Evolutionary conservation across 2,888 invertebrate species (phyloP), one percentile per base, ranked within the genome.

Genomic region (Caenorhabditis sinica): DNA sequence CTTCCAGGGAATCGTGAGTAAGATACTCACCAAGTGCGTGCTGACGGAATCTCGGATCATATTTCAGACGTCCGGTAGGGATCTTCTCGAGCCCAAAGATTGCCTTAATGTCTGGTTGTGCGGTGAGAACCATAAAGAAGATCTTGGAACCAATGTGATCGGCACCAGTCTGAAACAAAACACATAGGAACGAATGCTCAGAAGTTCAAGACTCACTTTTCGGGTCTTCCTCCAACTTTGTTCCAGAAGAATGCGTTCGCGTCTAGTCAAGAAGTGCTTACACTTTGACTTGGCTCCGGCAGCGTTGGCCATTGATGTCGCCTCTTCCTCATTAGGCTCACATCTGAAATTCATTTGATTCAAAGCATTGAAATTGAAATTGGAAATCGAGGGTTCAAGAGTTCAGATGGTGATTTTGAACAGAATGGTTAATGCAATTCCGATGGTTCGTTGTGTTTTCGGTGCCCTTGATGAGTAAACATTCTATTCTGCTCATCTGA

Each of bases 61-160:
- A 92, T 79, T 90, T 89, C 51, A 92, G 84, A 9, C 91, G 87
- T 53, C 91, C 90, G 61, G 86, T 88, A 0, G 92, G 90, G 17
- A 92, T 88, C 71, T 90, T 90, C 75, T 90, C 91, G 45, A 91
- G 81, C 3, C 90, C 92, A 74, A 92, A 92, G 49, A 92, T 89
- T 43, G 88, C 79, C 60, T 90, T 90, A 61, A 92, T 90, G 77
- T 92, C 90, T 49, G 92, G 92, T 60, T 91, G 89, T 1, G 91
- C 89, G 0, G 88, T 89, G 66, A 92, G 87, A 11, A 92, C 90
- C 82, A 90, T 89, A 43, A 89, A 87, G 86, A 92, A 92, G 60
- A 92, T 90, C 76, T 90, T 90, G n/a, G 90, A 85, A 5, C 92
- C 92, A 45, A 91, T 85, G 56, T 91, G 90, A 56, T 91, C 91